Conservation (phyloP, 1,140 invertebrate genomes). For the Drosophila asahinai region DNA sequence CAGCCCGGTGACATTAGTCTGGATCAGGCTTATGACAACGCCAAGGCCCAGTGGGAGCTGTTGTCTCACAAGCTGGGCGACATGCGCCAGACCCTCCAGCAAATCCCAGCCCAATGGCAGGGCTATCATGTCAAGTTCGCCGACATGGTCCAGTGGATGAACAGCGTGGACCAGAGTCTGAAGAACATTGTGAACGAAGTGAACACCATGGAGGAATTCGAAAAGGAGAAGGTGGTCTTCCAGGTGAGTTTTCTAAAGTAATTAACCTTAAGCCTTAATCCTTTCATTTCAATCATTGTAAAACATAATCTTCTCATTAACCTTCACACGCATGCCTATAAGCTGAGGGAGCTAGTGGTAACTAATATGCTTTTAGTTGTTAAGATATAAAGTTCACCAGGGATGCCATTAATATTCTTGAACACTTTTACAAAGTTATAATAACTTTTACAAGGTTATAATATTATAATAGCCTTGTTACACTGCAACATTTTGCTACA, state of each 20-base stretch:
- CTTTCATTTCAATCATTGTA: constrained; percentile 18
- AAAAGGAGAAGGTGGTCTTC: constrained; percentile 94
- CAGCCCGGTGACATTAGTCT: constrained; percentile 89
- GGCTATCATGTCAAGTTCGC: constrained; percentile 93
- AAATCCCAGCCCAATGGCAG: constrained; percentile 96
- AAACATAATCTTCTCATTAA: constrained; percentile 47
- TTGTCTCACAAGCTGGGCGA: constrained; percentile 90
- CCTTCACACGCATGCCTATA: constrained; percentile 55
- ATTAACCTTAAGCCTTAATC: not conserved
- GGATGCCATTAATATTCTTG: too few species aligned
- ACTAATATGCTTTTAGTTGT: constrained; percentile 61
- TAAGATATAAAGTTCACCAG: not conserved
- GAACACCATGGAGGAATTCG: constrained; percentile 94
- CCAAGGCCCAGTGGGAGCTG: constrained; percentile 91
- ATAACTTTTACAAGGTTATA: too few species aligned
- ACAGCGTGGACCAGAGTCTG: constrained; percentile 93
- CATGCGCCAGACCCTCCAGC: constrained; percentile 91
- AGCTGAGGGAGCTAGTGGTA: constrained; percentile 88
- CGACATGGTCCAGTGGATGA: constrained; percentile 96
- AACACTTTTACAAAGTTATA: too few species aligned
- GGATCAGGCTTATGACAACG: constrained; percentile 88
- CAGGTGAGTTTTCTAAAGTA: constrained; percentile 88
- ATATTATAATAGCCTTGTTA: too few species aligned
- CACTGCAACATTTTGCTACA: too few species aligned
- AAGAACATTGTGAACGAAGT: constrained; percentile 94